These are phyloP conservation scores for Rhaphigaster nebulosa DNA, from an alignment of 2,888 invertebrate genomes.

Conservation along the genomic window DNA sequence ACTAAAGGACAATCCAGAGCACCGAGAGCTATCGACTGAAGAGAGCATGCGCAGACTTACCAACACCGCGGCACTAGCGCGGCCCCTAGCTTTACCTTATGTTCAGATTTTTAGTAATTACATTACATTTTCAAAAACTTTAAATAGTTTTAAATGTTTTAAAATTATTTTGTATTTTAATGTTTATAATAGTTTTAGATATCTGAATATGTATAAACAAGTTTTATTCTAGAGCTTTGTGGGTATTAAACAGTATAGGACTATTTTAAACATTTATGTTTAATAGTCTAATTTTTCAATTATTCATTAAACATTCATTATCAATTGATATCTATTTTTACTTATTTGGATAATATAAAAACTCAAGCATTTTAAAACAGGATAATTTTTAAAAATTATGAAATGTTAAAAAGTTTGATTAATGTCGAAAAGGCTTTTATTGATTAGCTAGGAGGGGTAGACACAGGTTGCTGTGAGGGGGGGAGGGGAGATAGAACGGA, in stretches of 20 bases:
- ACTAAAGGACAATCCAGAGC: conserved; percentile 14
- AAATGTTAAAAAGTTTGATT: conserved; percentile 3
- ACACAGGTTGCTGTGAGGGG: conserved; percentile 55
- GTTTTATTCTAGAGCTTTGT: neutral
- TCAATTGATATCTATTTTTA: neutral
- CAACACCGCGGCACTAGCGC: conserved; percentile 52
- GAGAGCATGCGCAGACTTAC: conserved; percentile 59
- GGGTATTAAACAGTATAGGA: neutral
- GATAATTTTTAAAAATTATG: too few species aligned
- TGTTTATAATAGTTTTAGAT: neutral
- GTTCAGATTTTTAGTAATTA: neutral
- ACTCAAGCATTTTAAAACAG: neutral
- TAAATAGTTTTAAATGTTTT: neutral
- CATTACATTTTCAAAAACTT: neutral
- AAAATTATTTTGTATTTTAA: neutral
- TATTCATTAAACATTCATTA: neutral
- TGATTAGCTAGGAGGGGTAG: conserved; percentile 41
- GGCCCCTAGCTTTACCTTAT: neutral
- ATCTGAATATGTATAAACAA: neutral
- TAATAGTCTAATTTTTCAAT: neutral
- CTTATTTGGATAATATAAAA: neutral
- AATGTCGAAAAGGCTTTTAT: conserved; percentile 34
- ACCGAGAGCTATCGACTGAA: conserved; percentile 60
- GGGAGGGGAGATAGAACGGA: conserved; percentile 34
- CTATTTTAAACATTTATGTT: neutral